Base-by-base conservation (phyloP, 23 tunicate species). In the Trididemnum miniatum region DNA sequence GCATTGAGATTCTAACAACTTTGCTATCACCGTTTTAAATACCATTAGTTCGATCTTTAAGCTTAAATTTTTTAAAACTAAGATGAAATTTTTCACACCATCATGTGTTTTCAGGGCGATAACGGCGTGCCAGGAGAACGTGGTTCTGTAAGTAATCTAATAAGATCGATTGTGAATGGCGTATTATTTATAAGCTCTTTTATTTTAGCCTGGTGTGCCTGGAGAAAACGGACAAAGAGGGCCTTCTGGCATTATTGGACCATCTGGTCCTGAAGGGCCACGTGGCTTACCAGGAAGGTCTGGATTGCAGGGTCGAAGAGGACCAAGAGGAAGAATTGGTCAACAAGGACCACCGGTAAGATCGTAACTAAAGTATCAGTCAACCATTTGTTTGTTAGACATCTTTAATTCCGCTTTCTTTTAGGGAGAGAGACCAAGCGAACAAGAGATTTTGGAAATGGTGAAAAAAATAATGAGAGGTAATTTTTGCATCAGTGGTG, bases 141-240 rank as follows among this genome's bases (percentile, higher is more conserved):
- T 49, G 98, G 98, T 73, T 91, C 98, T n/a, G 98, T 93, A 65
- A 73, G 89, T 80, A 49, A 31, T 12, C 4, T 69, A 32, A 29
- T 31, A 5, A 22, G 23, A 12, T 20, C 29, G 3, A 3, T 62
- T 62, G 15, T 20, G 26, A 18, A 4, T 3, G 4, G 67, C 26
- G n/a, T 4, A 24, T 26, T 12, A 18, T 12, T 62, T 9, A 36
- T 40, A 20, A 22, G 5, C 29, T 12, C n/a, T 20, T 3, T 62
- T 3, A 20, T 24, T 60, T 7, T 83, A 92, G 97, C 92, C 97
- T 52, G 97, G 97, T 0, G 65, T 80, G 0, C 89, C 92, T 23
- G 97, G 97, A 1, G 97, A 92, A 79, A 71, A 83, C 65, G 97
- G 97, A 71, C 97, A 92, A 73, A 62, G 92, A 49, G 97, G 97